A percentile compares a stretch with the other conserved stretches of the same genome.
Evolutionary conservation across 1,140 invertebrate genomes (phyloP).

Genomic region (Lepidurus packardi): DNA sequence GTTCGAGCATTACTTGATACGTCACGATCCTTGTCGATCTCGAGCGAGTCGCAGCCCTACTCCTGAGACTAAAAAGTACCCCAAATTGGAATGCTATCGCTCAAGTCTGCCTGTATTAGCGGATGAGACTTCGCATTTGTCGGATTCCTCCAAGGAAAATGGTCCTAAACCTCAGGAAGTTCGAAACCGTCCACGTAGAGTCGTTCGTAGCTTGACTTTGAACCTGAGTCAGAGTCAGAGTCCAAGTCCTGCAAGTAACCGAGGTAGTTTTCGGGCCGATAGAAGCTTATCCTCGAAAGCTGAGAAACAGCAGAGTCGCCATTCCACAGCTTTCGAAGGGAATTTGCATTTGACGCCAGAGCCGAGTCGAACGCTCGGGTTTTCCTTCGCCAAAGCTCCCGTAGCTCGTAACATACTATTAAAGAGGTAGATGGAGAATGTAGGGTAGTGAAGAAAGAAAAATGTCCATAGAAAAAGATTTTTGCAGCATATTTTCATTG

Average conservation of each 20-base stretch:
- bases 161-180: not conserved
- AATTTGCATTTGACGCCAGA: not conserved
- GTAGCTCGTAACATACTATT: not conserved
- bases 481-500: not conserved
- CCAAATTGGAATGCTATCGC: constrained; percentile 11
- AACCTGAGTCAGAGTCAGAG: constrained; percentile 25
- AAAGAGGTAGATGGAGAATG: not conserved
- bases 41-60: constrained; percentile 39
- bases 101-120: not conserved
- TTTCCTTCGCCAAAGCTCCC: not conserved
- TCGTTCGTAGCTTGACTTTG: constrained; percentile 28
- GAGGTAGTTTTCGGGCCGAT: not conserved
- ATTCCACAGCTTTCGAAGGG: not conserved
- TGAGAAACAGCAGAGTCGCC: not conserved
- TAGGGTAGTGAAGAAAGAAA: not conserved
- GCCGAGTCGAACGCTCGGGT: not conserved
- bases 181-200: constrained; percentile 13
- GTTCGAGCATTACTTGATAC: constrained; percentile 80
- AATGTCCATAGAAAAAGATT: not conserved
- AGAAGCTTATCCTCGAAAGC: not conserved
- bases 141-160: constrained; percentile 3
- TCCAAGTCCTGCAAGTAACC: not conserved
- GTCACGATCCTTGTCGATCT: constrained; percentile 79
- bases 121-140: not conserved
- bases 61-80: constrained; percentile 24